These are phyloP conservation scores for Anagrus nilaparvatae DNA, from an alignment of 1,140 invertebrate species.

Conservation along the genomic window DNA sequence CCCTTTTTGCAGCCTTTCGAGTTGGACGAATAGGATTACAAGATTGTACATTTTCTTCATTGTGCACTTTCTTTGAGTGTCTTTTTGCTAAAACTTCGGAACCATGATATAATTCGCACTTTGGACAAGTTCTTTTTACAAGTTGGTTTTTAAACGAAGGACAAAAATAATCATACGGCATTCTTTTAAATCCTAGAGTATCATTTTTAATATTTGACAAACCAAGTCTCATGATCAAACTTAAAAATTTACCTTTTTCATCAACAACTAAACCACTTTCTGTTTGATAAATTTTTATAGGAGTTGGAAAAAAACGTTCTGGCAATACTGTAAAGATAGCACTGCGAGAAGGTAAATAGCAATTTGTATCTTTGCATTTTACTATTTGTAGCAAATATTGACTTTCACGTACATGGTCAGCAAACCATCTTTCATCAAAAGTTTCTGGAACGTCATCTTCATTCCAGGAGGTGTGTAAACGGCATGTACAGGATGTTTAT, in stretches of 20 bases:
- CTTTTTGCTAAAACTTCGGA: neutral
- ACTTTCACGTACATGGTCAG: neutral
- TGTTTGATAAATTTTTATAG: neutral
- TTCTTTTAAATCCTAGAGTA: neutral
- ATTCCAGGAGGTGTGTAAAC: slow-evolving; percentile 16
- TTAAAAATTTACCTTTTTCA: neutral
- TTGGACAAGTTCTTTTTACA: neutral
- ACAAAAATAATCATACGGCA: slow-evolving; percentile 4
- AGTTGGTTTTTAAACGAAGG: neutral
- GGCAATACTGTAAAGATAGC: neutral
- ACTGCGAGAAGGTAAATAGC: neutral
- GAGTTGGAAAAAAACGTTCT: neutral
- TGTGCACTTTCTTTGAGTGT: neutral
- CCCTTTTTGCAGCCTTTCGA: neutral
- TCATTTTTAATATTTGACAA: neutral
- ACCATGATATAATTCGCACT: slow-evolving; percentile 1
- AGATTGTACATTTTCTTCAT: neutral
- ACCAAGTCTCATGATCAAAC: neutral
- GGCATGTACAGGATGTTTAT: slow-evolving; percentile 24
- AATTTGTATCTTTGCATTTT: neutral
- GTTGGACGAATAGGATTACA: neutral
- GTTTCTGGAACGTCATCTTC: neutral
- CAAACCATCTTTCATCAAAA: neutral
- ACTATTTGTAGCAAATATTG: neutral
- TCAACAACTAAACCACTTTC: neutral